A percentile compares a stretch with the other conserved stretches of the same genome.
Conservation (phyloP, 2,797 vertebrate species). For the Gymnothorax javanicus region DNA sequence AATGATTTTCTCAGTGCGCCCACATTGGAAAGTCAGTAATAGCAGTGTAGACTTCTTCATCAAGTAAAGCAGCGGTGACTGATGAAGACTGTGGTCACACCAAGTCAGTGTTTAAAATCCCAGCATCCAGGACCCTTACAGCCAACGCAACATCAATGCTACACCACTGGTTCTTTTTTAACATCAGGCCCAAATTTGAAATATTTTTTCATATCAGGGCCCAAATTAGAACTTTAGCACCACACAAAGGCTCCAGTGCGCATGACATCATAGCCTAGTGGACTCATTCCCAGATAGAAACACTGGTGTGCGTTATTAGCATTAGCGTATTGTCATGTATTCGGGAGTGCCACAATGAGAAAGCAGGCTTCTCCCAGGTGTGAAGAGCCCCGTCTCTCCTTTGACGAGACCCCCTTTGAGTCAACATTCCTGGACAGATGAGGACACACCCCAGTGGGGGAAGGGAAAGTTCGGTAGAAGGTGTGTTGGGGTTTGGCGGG, state of each 20-base stretch:
- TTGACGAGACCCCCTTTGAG: constrained; percentile 63
- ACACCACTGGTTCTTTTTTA: not conserved
- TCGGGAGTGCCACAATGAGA: too few species aligned
- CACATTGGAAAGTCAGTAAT: constrained; percentile 8
- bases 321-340: not conserved
- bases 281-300: too few species aligned
- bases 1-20: constrained; percentile 33
- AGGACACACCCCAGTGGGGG: constrained; percentile 56
- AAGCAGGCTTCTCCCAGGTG: constrained; percentile 58
- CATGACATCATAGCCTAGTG: too few species aligned
- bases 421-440: constrained; percentile 64
- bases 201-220: too few species aligned
- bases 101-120: not conserved
- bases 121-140: not conserved
- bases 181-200: too few species aligned
- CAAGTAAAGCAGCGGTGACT: not conserved
- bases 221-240: too few species aligned
- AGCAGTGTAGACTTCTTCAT: not conserved
- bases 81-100: not conserved
- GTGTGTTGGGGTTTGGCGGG: not conserved
- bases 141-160: not conserved
- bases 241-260: too few species aligned
- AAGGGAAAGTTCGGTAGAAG: constrained; percentile 42
- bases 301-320: too few species aligned
- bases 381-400: constrained; percentile 57